These are phyloP conservation scores for Oikopleura albicans DNA, from an alignment of 23 tunicate genomes.

Conservation along the genomic window DNA sequence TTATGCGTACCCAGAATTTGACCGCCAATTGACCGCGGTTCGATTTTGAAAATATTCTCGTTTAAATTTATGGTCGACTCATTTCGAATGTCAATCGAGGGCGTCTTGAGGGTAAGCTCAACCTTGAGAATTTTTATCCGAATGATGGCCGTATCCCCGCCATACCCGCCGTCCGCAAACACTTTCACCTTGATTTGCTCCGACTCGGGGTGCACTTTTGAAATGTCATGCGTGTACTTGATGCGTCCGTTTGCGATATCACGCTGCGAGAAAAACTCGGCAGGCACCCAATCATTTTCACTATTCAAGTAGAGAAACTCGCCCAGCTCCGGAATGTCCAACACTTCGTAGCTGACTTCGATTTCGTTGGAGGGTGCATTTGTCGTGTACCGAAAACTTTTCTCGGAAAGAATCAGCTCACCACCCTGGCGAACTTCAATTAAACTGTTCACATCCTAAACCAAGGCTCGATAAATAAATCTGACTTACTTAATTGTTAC, in stretches of 20 bases:
- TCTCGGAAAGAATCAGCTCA: neutral
- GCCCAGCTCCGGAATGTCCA: neutral
- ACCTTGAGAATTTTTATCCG: neutral
- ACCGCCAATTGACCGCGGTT: neutral
- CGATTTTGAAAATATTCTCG: neutral
- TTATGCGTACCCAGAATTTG: neutral
- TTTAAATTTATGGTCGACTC: neutral
- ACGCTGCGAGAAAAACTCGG: constrained; percentile 5
- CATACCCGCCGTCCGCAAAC: neutral
- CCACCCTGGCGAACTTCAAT: neutral
- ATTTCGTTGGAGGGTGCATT: neutral
- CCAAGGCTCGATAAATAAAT: no score
- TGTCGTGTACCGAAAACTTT: neutral
- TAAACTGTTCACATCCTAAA: neutral
- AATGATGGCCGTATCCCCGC: neutral
- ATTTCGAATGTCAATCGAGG: neutral
- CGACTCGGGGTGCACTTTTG: neutral
- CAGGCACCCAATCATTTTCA: neutral
- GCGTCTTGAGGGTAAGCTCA: neutral
- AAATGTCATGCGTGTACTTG: neutral
- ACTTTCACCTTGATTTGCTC: neutral
- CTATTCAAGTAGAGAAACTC: neutral
- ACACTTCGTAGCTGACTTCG: neutral
- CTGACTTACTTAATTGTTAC: no score
- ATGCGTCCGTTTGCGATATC: neutral